Conservation (phyloP, 2,888 invertebrate genomes). For the Syrista parreyssii region DNA sequence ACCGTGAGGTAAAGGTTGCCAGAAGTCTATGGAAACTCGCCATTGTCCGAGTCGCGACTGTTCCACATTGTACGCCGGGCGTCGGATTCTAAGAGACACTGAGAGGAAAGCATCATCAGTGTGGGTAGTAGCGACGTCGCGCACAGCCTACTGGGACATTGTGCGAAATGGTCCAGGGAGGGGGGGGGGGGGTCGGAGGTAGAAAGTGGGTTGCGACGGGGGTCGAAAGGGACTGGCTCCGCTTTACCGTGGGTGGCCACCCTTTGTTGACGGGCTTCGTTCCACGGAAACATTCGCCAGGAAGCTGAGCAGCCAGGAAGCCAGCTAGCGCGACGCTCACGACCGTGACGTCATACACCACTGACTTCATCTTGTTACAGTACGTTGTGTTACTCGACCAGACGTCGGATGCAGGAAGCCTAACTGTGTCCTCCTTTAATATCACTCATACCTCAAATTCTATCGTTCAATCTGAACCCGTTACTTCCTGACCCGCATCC, state of each 20-base stretch:
- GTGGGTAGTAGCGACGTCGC: background rate
- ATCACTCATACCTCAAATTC: background rate
- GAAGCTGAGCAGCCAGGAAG: constrained; percentile 48
- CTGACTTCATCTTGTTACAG: constrained; percentile 67
- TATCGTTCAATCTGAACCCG: background rate
- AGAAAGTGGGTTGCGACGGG: background rate
- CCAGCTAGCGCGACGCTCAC: constrained; percentile 55
- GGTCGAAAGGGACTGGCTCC: background rate
- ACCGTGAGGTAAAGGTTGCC: background rate
- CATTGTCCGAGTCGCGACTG: background rate
- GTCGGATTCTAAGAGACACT: background rate
- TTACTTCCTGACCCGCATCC: background rate
- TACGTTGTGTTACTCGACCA: constrained; percentile 50
- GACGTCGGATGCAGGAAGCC: constrained; percentile 61
- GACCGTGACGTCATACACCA: constrained; percentile 69
- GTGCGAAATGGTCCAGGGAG: background rate
- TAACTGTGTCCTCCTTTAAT: constrained; percentile 20
- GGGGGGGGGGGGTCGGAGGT: background rate
- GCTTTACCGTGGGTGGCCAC: constrained; percentile 35
- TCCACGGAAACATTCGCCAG: constrained; percentile 56
- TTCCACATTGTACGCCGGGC: background rate
- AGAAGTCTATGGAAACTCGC: background rate
- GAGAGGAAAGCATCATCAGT: background rate
- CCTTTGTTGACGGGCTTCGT: constrained; percentile 54
- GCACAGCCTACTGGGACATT: background rate